phyloP scores from a whole-genome alignment of 2,113 vertebrate species.

The Embiotoca jacksoni region DNA sequence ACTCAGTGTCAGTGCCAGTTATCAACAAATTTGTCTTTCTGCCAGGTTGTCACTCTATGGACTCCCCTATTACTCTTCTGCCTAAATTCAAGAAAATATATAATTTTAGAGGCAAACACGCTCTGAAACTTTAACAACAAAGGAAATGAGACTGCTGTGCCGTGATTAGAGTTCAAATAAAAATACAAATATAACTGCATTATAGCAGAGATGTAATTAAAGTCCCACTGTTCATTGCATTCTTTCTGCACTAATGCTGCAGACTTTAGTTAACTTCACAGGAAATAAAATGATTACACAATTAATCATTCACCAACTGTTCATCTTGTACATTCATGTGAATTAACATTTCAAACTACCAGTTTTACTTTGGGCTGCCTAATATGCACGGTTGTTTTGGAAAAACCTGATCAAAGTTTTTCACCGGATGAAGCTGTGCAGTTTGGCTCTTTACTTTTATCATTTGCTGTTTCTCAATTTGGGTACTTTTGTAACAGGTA shows the following conservation, averaged over 20 bases:
- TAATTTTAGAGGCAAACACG: constrained; percentile 41
- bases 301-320: neutral
- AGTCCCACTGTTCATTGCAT: neutral
- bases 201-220: neutral
- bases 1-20: constrained; percentile 84
- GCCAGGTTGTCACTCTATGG: constrained; percentile 76
- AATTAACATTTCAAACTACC: neutral
- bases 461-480: neutral
- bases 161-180: neutral
- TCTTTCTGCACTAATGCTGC: neutral
- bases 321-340: neutral
- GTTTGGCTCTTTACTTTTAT: neutral
- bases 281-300: neutral
- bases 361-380: neutral
- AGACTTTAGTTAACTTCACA: neutral
- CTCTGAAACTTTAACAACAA: constrained; percentile 51
- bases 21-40: constrained; percentile 85
- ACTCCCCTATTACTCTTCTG: constrained; percentile 66
- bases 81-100: constrained; percentile 60
- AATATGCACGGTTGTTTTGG: neutral
- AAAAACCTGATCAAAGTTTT: neutral
- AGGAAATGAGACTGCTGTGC: constrained; percentile 17
- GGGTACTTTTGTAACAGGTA: too few relatives aligned
- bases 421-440: neutral
- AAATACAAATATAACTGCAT: neutral